Percentiles rank a stretch among this genome's conserved stretches.
Conservation (phyloP, 1,140 invertebrate genomes). For the Bombus breviceps region DNA sequence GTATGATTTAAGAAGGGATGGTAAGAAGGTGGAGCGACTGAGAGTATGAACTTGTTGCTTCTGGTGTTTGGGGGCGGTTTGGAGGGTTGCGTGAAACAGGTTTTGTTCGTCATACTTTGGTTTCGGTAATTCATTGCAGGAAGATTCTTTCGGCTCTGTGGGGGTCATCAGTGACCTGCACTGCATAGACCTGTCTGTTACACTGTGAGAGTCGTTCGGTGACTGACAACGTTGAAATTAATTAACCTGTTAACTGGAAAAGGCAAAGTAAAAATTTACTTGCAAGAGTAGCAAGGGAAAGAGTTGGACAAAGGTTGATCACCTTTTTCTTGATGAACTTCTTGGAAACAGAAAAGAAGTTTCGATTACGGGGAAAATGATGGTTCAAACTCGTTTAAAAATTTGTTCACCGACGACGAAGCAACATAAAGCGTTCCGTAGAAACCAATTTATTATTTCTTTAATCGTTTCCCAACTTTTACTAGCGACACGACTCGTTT, state of each 20-base stretch:
- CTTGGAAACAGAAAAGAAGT: background rate
- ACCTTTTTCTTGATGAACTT: background rate
- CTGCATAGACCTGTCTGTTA: no score
- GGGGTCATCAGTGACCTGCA: no score
- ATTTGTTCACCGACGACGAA: background rate
- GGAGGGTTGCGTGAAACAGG: background rate
- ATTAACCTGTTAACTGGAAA: background rate
- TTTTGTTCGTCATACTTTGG: background rate
- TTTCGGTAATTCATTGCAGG: background rate
- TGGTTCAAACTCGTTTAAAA: background rate
- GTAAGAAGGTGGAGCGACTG: background rate
- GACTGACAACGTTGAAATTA: background rate
- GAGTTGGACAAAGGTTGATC: background rate
- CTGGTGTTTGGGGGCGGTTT: background rate
- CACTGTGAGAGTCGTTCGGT: no score
- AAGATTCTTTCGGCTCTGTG: no score
- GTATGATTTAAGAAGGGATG: background rate
- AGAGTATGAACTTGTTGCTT: conserved; percentile 36
- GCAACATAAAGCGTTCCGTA: background rate
- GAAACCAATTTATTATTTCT: background rate
- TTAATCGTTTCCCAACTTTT: background rate
- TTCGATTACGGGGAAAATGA: background rate
- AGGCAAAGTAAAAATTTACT: background rate
- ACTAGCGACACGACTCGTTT: background rate
- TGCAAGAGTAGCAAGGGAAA: background rate